Conservation (phyloP, 2,888 invertebrate species). For the Chrysolina americana region DNA sequence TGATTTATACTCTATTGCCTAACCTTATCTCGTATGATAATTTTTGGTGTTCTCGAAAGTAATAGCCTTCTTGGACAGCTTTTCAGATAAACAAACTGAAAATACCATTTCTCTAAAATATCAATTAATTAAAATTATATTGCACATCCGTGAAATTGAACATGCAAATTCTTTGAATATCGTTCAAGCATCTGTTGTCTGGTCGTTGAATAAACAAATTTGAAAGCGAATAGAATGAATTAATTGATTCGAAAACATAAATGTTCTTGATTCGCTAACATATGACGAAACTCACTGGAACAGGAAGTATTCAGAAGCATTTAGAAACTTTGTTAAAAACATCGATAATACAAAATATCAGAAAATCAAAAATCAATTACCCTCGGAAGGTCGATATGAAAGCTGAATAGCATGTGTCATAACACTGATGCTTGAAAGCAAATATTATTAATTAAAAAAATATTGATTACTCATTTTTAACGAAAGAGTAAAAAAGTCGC, state of each 20-base stretch:
- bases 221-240: constrained; percentile 11
- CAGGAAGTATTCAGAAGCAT: neutral
- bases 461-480: too few species aligned
- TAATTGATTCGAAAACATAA: constrained; percentile 5
- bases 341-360: neutral
- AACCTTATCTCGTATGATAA: too few species aligned
- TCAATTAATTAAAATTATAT: neutral
- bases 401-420: too few species aligned
- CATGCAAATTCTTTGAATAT: constrained; percentile 7
- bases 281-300: neutral
- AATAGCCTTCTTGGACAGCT: too few species aligned
- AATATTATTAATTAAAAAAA: too few species aligned
- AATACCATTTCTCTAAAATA: too few species aligned
- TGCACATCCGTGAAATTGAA: neutral
- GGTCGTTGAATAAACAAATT: neutral
- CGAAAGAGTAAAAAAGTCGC: too few species aligned
- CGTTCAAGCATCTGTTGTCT: constrained; percentile 3
- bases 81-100: too few species aligned
- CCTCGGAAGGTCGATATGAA: too few species aligned
- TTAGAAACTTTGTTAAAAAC: neutral
- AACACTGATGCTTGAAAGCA: too few species aligned
- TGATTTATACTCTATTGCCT: too few species aligned
- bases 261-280: neutral
- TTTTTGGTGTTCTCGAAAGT: too few species aligned
- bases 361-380: neutral